Base-by-base conservation (phyloP, 2,888 invertebrate genomes). In the Malachius bipustulatus region DNA sequence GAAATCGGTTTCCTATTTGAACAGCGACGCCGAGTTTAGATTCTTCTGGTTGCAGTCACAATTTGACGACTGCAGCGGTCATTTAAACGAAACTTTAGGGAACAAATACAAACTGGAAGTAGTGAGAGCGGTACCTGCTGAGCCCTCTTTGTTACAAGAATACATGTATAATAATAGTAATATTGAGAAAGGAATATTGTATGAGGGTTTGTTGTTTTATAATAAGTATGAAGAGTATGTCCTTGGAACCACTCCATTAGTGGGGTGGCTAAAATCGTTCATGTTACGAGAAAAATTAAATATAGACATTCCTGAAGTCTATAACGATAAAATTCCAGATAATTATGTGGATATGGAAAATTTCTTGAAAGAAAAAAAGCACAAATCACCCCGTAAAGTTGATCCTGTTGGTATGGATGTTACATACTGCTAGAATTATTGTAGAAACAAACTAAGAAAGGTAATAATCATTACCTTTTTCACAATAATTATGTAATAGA, bases 191-290 rank as follows among this genome's bases (percentile, higher is more conserved):
- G 40, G 40, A 4, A 66, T 77, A 0, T 45, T 59, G 32, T 57
- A 91, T 34, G 96, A 96, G 60, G 97, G 97, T 0, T 57, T 93
- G 24, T 64, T 96, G 35, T 96, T 97, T 63, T 97, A 84, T 61
- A 91, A 96, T 61, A 82, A 80, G 49, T 68, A 75, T 41, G 75
- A 79, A 0, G 76, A 77, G 47, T 97, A 97, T 44, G 44, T 42
- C n/a, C 43, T 44, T 32, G 89, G 88, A 2, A 62, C 70, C 32
- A 88, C 90, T 0, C 93, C 96, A 0, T 63, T 97, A 4, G 89
- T 94, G 2, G 81, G 82, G 2, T 97, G 96, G 96, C 65, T 97
- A 2, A 89, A 81, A 55, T 74, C 84, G 0, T 90, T 71, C 56
- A 93, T 94, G 93, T 55, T 93, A 4, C 73, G 77, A 1, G 89